Base-by-base conservation (phyloP, 2,888 invertebrate species). In the Diarsia dahlii region DNA sequence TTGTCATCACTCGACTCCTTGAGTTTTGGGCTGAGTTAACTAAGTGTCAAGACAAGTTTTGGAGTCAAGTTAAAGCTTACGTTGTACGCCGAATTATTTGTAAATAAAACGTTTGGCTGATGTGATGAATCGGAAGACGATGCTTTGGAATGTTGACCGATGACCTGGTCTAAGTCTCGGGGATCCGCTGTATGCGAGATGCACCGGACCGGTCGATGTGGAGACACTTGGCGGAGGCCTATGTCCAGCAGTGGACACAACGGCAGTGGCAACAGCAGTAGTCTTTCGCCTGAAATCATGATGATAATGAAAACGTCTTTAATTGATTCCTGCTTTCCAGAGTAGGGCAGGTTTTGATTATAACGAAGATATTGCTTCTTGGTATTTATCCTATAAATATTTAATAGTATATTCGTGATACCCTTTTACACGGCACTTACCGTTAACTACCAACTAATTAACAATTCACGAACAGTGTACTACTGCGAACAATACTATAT, bases 401-500 rank as follows among this genome's bases (percentile, higher is more conserved):
- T 52, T 62, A 18, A 5, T n/a, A 58, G 13, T 34, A 60, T 77
- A 46, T 50, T 45, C 15, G 6, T 23, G 15, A 56, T 18, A 73
- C 34, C 56, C 58, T 60, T 52, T 81, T 74, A 81, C 46, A 65
- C 13, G 34, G 46, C 8, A 58, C 13, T 65, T 60, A 81, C 9
- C 52, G 46, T 12, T 52, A 75, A 81, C 60, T 81, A 70, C 23
- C 46, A 48, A 67, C 68, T 80, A 77, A 84, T 85, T 82, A 82
- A 85, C 71, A 68, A 82, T 80, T 75, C 63, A 73, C 28, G 34
- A 64, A 23, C 71, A 63, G n/a, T 81, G 86, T 87, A 67, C 67
- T 15, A 67, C 76, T 58, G 65, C 52, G 67, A 76, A 86, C 77
- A 78, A 76, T 76, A 45, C 48, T 79, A 85, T 77, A 81, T 79